Conservation (phyloP, 2,888 invertebrate genomes). For the Cephonodes hylas region DNA sequence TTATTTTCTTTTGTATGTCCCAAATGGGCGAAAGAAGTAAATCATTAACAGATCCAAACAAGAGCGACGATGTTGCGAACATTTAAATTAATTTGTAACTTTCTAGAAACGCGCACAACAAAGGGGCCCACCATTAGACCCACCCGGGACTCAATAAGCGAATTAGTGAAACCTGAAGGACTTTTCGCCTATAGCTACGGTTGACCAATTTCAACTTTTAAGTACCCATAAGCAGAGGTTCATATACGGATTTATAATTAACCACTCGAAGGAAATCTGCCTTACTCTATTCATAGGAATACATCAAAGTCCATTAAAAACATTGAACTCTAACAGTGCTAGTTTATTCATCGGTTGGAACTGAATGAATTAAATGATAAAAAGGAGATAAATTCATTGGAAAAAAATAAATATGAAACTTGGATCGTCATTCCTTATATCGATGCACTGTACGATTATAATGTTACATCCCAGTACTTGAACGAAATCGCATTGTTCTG, state of each 20-base stretch:
- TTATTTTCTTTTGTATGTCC: slow-evolving; percentile 40
- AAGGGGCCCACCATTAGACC: slow-evolving; percentile 46
- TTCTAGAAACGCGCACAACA: slow-evolving; percentile 49
- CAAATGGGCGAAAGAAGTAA: slow-evolving; percentile 54
- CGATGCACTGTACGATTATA: no score
- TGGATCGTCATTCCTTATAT: no score
- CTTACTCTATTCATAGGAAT: not conserved
- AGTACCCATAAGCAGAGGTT: not conserved
- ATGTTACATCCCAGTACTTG: no score
- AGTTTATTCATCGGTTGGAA: not conserved
- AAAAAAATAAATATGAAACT: no score
- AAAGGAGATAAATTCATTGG: no score
- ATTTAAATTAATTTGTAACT: slow-evolving; percentile 68
- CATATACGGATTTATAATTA: not conserved
- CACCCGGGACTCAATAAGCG: slow-evolving; percentile 37
- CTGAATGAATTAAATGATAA: not conserved
- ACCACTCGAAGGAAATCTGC: not conserved
- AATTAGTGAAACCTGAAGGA: slow-evolving; percentile 41
- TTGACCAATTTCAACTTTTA: slow-evolving; percentile 4
- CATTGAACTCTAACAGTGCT: not conserved
- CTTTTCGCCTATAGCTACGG: slow-evolving; percentile 19
- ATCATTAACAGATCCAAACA: slow-evolving; percentile 48
- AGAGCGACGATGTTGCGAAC: slow-evolving; percentile 48
- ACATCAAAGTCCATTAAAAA: not conserved
- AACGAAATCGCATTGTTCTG: no score